These are phyloP conservation scores for Dolichotis patagonum DNA, from an alignment of 2,113 vertebrate species.

Conservation along the genomic window DNA sequence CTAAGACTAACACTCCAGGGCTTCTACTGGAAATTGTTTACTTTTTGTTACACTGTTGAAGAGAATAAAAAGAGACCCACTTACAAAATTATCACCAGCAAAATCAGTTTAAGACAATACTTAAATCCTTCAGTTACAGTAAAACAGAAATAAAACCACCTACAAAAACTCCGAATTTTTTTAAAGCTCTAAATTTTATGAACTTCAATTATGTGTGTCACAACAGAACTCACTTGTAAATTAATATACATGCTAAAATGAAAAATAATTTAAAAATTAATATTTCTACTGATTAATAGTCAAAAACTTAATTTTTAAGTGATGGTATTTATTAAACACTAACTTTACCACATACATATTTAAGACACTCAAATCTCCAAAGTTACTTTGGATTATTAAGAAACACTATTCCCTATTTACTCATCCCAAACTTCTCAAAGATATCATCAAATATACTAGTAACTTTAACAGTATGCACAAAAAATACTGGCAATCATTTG, in stretches of 20 bases:
- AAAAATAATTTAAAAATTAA: background rate
- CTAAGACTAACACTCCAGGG: background rate
- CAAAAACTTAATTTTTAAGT: background rate
- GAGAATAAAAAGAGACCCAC: background rate
- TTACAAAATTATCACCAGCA: background rate
- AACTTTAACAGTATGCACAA: background rate
- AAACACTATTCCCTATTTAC: background rate
- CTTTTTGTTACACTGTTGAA: background rate
- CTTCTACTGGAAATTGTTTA: background rate
- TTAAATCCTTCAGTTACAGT: background rate
- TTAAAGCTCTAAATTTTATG: background rate
- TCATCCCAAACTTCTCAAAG: background rate
- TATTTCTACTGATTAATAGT: background rate
- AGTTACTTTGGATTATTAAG: slow-evolving; percentile 11
- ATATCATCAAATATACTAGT: background rate
- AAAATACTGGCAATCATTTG: background rate
- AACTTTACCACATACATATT: background rate
- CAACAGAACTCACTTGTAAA: background rate
- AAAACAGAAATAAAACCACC: background rate
- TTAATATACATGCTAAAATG: background rate
- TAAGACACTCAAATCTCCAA: background rate
- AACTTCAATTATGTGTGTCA: background rate
- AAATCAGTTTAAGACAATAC: background rate
- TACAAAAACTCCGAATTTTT: background rate
- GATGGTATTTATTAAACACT: background rate